A percentile compares a stretch with the other conserved stretches of the same genome.
phyloP scores from a whole-genome alignment of 2,113 vertebrate genomes.

The Podiceps cristatus region DNA sequence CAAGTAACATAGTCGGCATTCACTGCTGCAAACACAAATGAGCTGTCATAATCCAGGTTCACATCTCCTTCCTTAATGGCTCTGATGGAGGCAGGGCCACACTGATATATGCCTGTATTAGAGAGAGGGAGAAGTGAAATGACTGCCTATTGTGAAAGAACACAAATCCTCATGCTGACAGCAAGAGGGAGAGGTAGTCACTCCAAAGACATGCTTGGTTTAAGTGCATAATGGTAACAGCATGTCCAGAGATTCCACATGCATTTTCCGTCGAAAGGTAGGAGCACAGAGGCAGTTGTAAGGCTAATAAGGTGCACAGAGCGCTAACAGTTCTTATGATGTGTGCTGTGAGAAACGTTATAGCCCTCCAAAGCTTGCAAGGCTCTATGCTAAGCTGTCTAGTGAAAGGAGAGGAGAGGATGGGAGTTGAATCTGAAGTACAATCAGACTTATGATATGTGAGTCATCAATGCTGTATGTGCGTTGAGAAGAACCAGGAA shows the following conservation, averaged over 20 bases:
- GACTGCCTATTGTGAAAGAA: background rate
- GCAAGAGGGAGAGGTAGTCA: background rate
- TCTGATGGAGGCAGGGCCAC: conserved; percentile 84
- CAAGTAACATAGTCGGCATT: conserved; percentile 85
- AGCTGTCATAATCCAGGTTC: conserved; percentile 79
- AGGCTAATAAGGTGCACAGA: background rate
- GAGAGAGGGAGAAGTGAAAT: background rate
- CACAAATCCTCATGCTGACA: background rate
- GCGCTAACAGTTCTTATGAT: background rate
- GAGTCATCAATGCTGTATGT: background rate
- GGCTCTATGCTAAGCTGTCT: background rate
- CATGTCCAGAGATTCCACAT: background rate
- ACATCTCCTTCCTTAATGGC: conserved; percentile 83
- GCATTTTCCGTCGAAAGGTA: background rate
- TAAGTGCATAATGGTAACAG: background rate
- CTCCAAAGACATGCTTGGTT: background rate
- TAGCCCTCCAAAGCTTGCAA: background rate
- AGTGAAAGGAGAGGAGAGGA: background rate
- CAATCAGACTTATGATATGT: background rate
- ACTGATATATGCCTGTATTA: conserved; percentile 78
- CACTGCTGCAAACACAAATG: conserved; percentile 87
- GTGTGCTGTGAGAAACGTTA: background rate
- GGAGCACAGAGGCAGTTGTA: background rate
- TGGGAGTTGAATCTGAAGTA: background rate
- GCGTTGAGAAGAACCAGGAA: background rate